These are phyloP conservation scores for Stichodactyla mertensii DNA, from an alignment of 64 coral and sea anemone species.

Conservation along the genomic window DNA sequence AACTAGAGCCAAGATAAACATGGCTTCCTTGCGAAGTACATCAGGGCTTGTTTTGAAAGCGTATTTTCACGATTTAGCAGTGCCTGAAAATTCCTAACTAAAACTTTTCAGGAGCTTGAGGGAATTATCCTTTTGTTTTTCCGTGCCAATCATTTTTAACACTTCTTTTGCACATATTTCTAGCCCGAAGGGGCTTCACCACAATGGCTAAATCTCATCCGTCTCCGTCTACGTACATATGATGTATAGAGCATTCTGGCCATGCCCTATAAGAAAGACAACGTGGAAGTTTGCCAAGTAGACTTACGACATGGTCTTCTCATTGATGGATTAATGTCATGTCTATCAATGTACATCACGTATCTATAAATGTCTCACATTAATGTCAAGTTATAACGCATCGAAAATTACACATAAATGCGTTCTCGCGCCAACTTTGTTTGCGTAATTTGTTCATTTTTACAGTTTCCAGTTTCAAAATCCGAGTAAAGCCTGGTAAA, in stretches of 20 bases:
- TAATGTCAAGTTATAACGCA: neutral
- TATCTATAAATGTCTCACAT: neutral
- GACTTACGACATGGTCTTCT: neutral
- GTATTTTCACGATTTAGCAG: neutral
- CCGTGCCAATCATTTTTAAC: neutral
- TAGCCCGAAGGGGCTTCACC: neutral
- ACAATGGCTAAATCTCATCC: too few relatives aligned
- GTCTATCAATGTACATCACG: neutral
- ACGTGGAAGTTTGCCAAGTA: neutral
- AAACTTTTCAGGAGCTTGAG: neutral
- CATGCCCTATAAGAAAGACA: neutral
- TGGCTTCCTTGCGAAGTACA: neutral
- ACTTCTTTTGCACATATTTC: neutral
- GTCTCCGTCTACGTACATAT: too few relatives aligned
- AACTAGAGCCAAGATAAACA: slow-evolving; percentile 1
- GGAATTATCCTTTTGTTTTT: neutral
- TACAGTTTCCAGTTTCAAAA: too few relatives aligned
- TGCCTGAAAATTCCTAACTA: neutral
- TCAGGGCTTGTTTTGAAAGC: neutral
- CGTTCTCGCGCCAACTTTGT: too few relatives aligned
- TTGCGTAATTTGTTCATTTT: too few relatives aligned
- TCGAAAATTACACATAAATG: neutral
- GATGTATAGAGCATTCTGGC: neutral
- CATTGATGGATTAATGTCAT: neutral
- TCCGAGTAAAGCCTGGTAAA: too few relatives aligned